Evolutionary conservation across 2,113 vertebrate genomes (phyloP).

Genomic region (Zosterops hypoxanthus): DNA sequence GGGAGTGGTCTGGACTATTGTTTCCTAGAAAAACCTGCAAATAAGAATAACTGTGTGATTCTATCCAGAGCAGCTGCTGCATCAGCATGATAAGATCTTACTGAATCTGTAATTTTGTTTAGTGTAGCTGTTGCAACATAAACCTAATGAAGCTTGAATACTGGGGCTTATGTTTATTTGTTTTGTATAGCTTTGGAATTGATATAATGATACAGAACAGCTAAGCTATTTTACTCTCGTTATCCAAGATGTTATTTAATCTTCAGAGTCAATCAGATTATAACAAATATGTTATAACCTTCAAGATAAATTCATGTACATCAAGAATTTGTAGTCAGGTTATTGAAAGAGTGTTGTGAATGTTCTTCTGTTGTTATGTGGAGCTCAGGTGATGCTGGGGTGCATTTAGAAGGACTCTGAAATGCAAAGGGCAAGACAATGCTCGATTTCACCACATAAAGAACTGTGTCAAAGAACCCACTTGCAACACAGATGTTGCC

Average conservation of each 20-base stretch:
- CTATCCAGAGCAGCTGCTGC: background rate
- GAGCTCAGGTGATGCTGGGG: background rate
- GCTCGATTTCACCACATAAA: background rate
- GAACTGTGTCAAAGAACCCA: background rate
- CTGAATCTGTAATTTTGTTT: constrained; percentile 21
- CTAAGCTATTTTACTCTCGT: constrained; percentile 18
- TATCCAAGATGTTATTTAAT: constrained; percentile 52
- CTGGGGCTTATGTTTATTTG: constrained; percentile 39
- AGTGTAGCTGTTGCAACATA: constrained; percentile 16
- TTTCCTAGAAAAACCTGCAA: background rate
- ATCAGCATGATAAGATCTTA: constrained; percentile 5
- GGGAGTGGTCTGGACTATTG: background rate
- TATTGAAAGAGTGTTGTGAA: background rate
- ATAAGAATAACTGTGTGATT: background rate
- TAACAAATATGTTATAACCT: background rate
- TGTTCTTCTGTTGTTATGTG: background rate
- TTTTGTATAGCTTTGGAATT: constrained; percentile 46
- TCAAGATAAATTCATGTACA: background rate
- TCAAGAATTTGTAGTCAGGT: background rate
- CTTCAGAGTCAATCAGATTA: constrained; percentile 22
- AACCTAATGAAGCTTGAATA: constrained; percentile 39
- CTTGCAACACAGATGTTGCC: background rate
- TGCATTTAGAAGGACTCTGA: background rate
- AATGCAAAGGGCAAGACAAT: background rate
- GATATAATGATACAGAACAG: constrained; percentile 49